phyloP scores from a whole-genome alignment of 1,140 invertebrate genomes.

The Ceratina calcarata region DNA sequence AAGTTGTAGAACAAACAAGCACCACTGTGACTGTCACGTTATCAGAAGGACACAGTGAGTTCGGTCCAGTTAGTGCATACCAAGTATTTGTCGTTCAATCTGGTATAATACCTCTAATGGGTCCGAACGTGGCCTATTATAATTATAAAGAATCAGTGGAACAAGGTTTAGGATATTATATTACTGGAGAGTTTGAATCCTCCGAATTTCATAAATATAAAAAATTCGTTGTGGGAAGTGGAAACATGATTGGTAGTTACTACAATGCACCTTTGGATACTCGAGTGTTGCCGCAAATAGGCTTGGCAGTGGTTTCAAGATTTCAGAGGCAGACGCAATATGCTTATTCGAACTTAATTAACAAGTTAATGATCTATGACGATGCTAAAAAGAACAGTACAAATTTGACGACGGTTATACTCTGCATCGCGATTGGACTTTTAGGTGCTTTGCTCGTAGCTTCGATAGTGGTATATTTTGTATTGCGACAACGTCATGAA shows the following conservation, averaged over 20 bases:
- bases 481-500: conserved; percentile 81
- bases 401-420: conserved; percentile 74
- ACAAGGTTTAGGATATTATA: conserved; percentile 87
- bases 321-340: conserved; percentile 84
- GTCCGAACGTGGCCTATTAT: conserved; percentile 58
- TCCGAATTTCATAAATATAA: conserved; percentile 80
- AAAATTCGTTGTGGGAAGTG: conserved; percentile 90
- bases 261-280: conserved; percentile 88
- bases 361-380: conserved; percentile 69
- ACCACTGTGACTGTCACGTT: conserved; percentile 84
- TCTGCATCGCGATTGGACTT: conserved; percentile 84
- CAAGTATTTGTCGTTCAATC: conserved; percentile 86
- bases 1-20: conserved; percentile 82
- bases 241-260: conserved; percentile 86
- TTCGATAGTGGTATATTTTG: conserved; percentile 83
- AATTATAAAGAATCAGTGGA: conserved; percentile 82
- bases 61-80: conserved; percentile 87
- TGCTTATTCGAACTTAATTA: conserved; percentile 84
- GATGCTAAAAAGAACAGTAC: conserved; percentile 60
- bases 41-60: conserved; percentile 84
- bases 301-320: conserved; percentile 87
- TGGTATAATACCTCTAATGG: conserved; percentile 69
- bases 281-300: conserved; percentile 82
- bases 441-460: conserved; percentile 82
- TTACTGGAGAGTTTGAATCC: conserved; percentile 87